phyloP scores from a whole-genome alignment of 1,140 invertebrate genomes.

The Teleogryllus occipitalis region DNA sequence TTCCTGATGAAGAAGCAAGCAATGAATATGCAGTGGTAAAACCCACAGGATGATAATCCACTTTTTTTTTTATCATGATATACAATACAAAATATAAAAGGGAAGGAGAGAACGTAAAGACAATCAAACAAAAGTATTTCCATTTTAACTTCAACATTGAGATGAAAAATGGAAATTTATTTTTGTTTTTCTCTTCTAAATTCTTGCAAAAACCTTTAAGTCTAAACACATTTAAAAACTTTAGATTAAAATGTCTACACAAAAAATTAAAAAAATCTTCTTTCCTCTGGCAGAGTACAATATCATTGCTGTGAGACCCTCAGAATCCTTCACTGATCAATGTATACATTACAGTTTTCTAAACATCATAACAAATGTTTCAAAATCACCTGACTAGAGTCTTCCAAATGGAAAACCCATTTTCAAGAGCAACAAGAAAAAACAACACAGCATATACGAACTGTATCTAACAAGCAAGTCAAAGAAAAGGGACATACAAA shows the following conservation, averaged over 20 bases:
- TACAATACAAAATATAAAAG: neutral
- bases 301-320: neutral
- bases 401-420: slow-evolving; percentile 1
- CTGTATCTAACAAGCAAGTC: neutral
- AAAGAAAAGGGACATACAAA: neutral
- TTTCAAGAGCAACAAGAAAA: neutral
- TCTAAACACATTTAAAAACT: neutral
- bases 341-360: neutral
- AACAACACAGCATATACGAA: neutral
- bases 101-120: neutral
- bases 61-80: neutral
- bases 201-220: neutral
- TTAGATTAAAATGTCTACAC: too few species aligned
- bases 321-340: neutral
- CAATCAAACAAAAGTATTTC: neutral
- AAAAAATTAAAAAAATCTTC: neutral
- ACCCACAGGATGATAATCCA: neutral
- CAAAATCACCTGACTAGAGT: neutral
- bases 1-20: neutral
- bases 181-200: neutral
- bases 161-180: neutral
- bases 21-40: neutral
- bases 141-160: neutral
- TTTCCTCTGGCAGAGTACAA: neutral
- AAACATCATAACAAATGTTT: neutral